Conservation (phyloP, 2,797 vertebrate genomes). For the Poecilia picta region DNA sequence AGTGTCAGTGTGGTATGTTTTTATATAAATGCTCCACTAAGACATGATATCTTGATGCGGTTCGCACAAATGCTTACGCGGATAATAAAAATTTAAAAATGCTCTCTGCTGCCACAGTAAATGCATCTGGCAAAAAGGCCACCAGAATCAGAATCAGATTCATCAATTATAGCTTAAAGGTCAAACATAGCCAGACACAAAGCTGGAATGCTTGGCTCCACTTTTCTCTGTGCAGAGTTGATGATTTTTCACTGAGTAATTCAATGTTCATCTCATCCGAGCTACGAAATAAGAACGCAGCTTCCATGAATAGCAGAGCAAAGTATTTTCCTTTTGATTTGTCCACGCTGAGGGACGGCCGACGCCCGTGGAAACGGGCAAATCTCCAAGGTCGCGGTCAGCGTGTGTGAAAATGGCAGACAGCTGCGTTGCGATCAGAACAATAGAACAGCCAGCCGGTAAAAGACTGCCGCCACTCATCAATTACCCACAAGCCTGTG, state of each 20-base stretch:
- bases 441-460: conserved; percentile 60
- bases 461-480: conserved; percentile 77
- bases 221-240: conserved; percentile 28
- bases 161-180: conserved; percentile 60
- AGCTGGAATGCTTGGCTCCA: conserved; percentile 25
- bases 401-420: conserved; percentile 56
- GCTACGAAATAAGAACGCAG: conserved; percentile 45
- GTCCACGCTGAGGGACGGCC: conserved; percentile 44
- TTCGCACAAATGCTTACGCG: background rate
- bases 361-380: conserved; percentile 36
- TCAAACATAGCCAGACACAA: conserved; percentile 41
- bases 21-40: background rate
- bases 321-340: conserved; percentile 45
- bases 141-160: conserved; percentile 40
- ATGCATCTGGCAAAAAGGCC: conserved; percentile 48
- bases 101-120: conserved; percentile 20
- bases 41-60: background rate
- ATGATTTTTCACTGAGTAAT: conserved; percentile 40
- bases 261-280: conserved; percentile 54
- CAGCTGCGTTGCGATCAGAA: conserved; percentile 58
- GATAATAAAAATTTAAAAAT: conserved; percentile 22
- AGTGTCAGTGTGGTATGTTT: background rate
- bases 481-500: conserved; percentile 71
- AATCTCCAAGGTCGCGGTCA: conserved; percentile 53
- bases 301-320: conserved; percentile 43